Evolutionary conservation across 2,797 vertebrate species (phyloP), one percentile per base, ranked within the genome.

Genomic region (Falco cherrug): DNA sequence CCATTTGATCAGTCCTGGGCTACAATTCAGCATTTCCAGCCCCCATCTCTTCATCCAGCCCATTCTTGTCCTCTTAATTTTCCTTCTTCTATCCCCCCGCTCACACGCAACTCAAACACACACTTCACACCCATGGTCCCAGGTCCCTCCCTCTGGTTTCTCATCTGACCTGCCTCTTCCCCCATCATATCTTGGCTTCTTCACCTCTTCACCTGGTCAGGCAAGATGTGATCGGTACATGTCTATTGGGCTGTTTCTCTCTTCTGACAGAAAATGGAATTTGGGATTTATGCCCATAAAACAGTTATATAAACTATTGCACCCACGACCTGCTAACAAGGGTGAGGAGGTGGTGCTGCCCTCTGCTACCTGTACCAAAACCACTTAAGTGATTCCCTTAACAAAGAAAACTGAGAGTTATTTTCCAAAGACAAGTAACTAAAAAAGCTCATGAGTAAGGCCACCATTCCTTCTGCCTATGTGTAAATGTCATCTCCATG

Each of bases 81-180:
- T 37, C 25, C 26, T 77, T 70, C 11, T 80, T 57, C 47, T 56
- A 7, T 63, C 11, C 35, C 22, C n/a, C 4, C 6, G 74, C 3
- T 85, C n/a, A 70, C 0, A 8, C 28, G 68, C 20, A 68, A 17
- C 10, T 22, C 45, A 88, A 80, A 89, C 6, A 51, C 17, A 75
- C 8, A 7, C 3, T 57, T 68, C 5, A n/a, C 3, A 37, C 4
- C 10, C 3, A 0, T 16, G 28, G 22, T 67, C 25, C 37, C 47
- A 75, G 9, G 6, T 69, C 17, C 8, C 7, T 60, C 61, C 16
- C 7, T 51, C 54, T 13, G 33, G 9, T 33, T 93, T 56, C 73
- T 51, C 26, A 9, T 31, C 54, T 86, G 20, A 59, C 11, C 39
- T 73, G 10, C 14, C 13, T 78, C 29, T 81, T 79, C n/a, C 16